phyloP scores from a whole-genome alignment of 2,113 vertebrate genomes.

The Nicator chloris region DNA sequence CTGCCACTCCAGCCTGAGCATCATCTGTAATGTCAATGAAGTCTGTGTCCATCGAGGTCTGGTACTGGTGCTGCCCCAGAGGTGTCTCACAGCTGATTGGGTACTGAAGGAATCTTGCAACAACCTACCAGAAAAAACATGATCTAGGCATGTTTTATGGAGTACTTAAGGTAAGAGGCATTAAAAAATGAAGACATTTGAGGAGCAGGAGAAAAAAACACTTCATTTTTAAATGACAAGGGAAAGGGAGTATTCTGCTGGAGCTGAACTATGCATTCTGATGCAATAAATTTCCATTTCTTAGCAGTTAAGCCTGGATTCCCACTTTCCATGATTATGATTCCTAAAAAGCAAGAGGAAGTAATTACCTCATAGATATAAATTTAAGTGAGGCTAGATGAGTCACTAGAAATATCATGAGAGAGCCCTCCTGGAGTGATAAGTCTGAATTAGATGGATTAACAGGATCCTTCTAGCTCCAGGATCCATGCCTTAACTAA shows the following conservation, averaged over 20 bases:
- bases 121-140: neutral
- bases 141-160: neutral
- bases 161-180: neutral
- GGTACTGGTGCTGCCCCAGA: neutral
- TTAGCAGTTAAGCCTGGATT: neutral
- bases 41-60: neutral
- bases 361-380: neutral
- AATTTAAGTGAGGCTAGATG: neutral
- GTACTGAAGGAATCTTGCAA: neutral
- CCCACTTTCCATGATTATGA: neutral
- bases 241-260: neutral
- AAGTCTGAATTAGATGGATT: neutral
- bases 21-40: neutral
- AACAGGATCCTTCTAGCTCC: neutral
- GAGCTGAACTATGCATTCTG: neutral
- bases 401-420: neutral
- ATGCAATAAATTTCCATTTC: neutral
- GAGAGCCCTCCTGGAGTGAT: neutral
- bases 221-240: neutral
- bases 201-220: neutral
- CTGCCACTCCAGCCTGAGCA: neutral
- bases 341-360: neutral
- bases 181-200: neutral
- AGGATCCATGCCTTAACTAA: neutral
- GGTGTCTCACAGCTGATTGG: neutral